A percentile compares a stretch with the other conserved stretches of the same genome.
These are phyloP conservation scores for Caenorhabditis doughertyi DNA, from an alignment of 2,888 invertebrate genomes.

Conservation along the genomic window DNA sequence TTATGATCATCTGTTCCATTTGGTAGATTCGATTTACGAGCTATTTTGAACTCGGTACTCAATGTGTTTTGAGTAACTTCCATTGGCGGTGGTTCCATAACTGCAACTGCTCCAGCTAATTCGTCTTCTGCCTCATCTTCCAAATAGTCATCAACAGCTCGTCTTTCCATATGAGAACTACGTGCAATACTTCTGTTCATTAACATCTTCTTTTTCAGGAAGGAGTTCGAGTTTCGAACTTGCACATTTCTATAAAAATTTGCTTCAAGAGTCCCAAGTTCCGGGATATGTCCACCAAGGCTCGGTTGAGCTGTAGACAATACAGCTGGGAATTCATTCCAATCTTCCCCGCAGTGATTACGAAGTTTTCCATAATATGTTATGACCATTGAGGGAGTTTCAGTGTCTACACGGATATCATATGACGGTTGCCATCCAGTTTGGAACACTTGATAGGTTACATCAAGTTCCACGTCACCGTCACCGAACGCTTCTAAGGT, in stretches of 20 bases:
- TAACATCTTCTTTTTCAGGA: background rate
- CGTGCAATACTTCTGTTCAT: background rate
- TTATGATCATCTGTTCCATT: conserved; percentile 82
- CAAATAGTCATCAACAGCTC: background rate
- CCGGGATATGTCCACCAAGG: conserved; percentile 76
- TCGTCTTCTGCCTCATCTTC: background rate
- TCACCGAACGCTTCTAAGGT: conserved; percentile 25
- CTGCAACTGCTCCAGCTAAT: too few species aligned
- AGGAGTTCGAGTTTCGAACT: background rate
- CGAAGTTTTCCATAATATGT: conserved; percentile 56
- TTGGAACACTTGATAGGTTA: conserved; percentile 70
- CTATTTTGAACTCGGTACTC: conserved; percentile 82
- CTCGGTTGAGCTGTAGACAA: conserved; percentile 78
- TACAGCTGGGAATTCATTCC: conserved; percentile 71
- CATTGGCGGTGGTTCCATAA: conserved; percentile 2
- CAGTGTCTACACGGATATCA: conserved; percentile 76
- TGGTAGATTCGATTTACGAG: conserved; percentile 81
- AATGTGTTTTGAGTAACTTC: conserved; percentile 74
- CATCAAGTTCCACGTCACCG: conserved; percentile 32
- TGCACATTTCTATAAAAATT: conserved; percentile 67
- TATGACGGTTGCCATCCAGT: conserved; percentile 78
- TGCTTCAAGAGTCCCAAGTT: conserved; percentile 77
- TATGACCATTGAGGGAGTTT: conserved; percentile 40
- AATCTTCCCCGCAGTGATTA: conserved; percentile 83
- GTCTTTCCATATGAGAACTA: background rate